Base-by-base conservation (phyloP, 2,797 vertebrate genomes). In the Craterocephalus amniculus region DNA sequence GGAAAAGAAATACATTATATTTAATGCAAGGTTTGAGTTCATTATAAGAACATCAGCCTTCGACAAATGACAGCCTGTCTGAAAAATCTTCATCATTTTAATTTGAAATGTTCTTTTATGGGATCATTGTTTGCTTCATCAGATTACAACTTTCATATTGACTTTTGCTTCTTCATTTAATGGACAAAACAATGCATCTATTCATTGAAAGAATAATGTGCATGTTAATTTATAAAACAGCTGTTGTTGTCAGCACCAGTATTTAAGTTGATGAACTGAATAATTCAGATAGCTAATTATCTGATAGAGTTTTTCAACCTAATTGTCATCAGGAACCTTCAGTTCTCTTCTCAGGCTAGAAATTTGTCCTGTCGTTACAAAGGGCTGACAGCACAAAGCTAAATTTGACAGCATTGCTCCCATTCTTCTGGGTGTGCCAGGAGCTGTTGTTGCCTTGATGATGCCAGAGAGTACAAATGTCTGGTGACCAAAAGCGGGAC, bases 331-430 rank as follows among this genome's bases (percentile, higher is more conserved):
- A 27, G 48, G 24, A 59, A 32, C 63, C 51, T 54, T 73, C 7
- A 60, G 7, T 71, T 70, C 74, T 40, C 52, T 54, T 48, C 22
- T 54, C 71, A 40, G 57, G 62, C 27, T 45, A 64, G 38, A 58
- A 73, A 67, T 78, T 83, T 56, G 32, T 40, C 63, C 67, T 80
- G 67, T 84, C 87, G 78, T 84, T 73, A 52, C 57, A 27, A 67
- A 72, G 34, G 63, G 43, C 40, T 61, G 67, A 66, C 16, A 29
- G 55, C 63, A 63, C 57, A 34, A 11, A n/a, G 80, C 88, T 93
- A 92, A 87, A 88, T 92, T 89, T 88, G 81, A 76, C 73, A 29
- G 72, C 90, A 87, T 89, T 82, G 79, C 67, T 62, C 10, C 70
- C 70, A 34, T 86, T 76, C 76, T 81, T 86, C 72, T n/a, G 55